Percentiles rank a stretch among this genome's conserved stretches.
phyloP scores from a whole-genome alignment of 1,140 invertebrate species.

The Pemphigus obesinymphae region DNA sequence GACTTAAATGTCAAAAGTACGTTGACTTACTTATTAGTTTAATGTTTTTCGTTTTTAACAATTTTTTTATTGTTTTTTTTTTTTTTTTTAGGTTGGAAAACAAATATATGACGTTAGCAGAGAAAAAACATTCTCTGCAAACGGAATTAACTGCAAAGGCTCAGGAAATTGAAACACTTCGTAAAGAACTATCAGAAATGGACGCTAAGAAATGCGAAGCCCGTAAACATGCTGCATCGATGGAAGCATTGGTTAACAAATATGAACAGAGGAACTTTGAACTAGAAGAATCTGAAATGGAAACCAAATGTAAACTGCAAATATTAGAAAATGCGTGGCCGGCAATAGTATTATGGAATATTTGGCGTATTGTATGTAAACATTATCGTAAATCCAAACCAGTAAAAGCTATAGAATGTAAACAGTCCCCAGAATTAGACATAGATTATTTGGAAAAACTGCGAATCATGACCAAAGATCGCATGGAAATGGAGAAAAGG shows the following conservation, averaged over 20 bases:
- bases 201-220: slow-evolving; percentile 46
- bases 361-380: slow-evolving; percentile 50
- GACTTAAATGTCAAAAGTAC: slow-evolving; percentile 52
- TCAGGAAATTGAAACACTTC: slow-evolving; percentile 43
- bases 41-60: not conserved
- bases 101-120: slow-evolving; percentile 45
- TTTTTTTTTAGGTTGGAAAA: slow-evolving; percentile 47
- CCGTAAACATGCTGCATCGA: slow-evolving; percentile 42
- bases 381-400: slow-evolving; percentile 24
- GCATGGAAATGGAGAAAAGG: slow-evolving; percentile 44
- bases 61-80: not conserved
- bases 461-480: slow-evolving; percentile 3
- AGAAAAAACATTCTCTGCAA: slow-evolving; percentile 47
- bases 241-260: slow-evolving; percentile 47
- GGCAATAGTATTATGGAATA: slow-evolving; percentile 60
- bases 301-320: slow-evolving; percentile 58
- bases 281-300: slow-evolving; percentile 57
- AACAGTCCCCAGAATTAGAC: not conserved
- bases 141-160: slow-evolving; percentile 45
- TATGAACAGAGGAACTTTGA: slow-evolving; percentile 59
- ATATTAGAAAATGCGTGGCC: slow-evolving; percentile 62
- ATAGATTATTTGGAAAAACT: slow-evolving; percentile 25
- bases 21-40: not conserved
- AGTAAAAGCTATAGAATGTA: not conserved
- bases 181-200: slow-evolving; percentile 43